These are phyloP conservation scores for Axinella damicornis DNA, from an alignment of 37 sponge, comb jelly and placozoan species.

Conservation along the genomic window DNA sequence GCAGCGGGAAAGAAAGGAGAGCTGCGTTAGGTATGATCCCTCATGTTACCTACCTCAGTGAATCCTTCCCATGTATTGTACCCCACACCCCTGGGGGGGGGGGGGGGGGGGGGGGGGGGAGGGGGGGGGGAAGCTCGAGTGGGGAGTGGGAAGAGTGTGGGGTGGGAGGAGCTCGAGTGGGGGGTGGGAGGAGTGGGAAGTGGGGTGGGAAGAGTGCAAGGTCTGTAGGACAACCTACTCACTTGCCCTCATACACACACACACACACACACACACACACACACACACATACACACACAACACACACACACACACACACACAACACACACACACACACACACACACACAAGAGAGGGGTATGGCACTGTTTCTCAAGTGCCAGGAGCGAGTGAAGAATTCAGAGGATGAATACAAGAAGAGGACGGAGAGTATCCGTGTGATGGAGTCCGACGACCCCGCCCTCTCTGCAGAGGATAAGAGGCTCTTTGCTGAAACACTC, in stretches of 20 bases:
- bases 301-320: constrained; percentile 30
- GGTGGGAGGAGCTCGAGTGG: too few species aligned
- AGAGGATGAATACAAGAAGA: not conserved
- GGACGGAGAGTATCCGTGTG: not conserved
- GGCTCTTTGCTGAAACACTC: constrained; percentile 48
- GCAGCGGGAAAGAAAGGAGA: not conserved
- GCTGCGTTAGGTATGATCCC: too few species aligned
- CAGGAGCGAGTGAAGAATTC: not conserved
- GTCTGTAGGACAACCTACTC: too few species aligned
- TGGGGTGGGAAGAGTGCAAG: too few species aligned
- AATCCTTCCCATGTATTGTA: too few species aligned
- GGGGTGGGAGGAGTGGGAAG: too few species aligned
- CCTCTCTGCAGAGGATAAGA: constrained; percentile 28
- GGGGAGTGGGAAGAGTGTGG: too few species aligned
- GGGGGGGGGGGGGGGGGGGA: too few species aligned
- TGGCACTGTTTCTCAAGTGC: constrained; percentile 29
- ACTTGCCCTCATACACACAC: constrained; percentile 27
- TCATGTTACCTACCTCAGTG: too few species aligned
- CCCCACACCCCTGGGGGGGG: too few species aligned
- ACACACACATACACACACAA: constrained; percentile 32
- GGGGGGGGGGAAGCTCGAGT: too few species aligned
- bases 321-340: constrained; percentile 37
- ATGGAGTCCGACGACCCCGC: constrained; percentile 29
- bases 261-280: constrained; percentile 33
- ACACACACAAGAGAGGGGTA: not conserved